Evolutionary conservation across 2,888 invertebrate genomes (phyloP), one percentile per base, ranked within the genome.

Genomic region (Fragum whitleyi): DNA sequence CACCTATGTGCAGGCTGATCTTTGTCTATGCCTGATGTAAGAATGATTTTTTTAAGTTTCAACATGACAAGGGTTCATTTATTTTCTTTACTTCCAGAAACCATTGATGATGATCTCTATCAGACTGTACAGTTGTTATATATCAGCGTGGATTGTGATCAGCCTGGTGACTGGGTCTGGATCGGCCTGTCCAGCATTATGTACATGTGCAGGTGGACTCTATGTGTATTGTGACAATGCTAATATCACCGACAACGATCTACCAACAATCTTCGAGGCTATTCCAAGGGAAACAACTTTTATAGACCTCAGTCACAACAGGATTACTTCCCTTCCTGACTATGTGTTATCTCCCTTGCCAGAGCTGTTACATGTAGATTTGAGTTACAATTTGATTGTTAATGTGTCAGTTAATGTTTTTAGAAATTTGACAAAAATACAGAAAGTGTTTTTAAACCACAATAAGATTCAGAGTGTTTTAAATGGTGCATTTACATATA

Each of bases 171-270:
- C 9, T 32, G 7, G 19, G 11, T 9, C 32, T 39, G 81, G 77
- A 69, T 73, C 82, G 77, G 78, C 79, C 57, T 91, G 91, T 79
- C 91, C 91, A 36, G 29, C 74, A n/a, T 53, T 70, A 16, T 91
- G 91, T 78, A 77, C 67, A 1, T 91, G 91, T 79, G 74, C 81
- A 23, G 77, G 80, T 47, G 76, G 81, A 16, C 83, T 87, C 67
- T 90, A 88, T 67, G 86, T 88, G 0, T 90, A 91, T 78, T 91
- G 91, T 75, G 86, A 89, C 71, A 76, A 79, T 47, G 55, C 71
- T 0, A 75, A 83, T 16, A 73, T 91, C 32, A 77, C 78, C 2
- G 83, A 87, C 55, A 67, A 65, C 14, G 69, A 85, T 9, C 55
- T 91, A n/a, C 21, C 26, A 1, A 62, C 57, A 0, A 70, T 88